phyloP scores from a whole-genome alignment of 1,140 invertebrate genomes.

The Zaprionus kolodkinae region DNA sequence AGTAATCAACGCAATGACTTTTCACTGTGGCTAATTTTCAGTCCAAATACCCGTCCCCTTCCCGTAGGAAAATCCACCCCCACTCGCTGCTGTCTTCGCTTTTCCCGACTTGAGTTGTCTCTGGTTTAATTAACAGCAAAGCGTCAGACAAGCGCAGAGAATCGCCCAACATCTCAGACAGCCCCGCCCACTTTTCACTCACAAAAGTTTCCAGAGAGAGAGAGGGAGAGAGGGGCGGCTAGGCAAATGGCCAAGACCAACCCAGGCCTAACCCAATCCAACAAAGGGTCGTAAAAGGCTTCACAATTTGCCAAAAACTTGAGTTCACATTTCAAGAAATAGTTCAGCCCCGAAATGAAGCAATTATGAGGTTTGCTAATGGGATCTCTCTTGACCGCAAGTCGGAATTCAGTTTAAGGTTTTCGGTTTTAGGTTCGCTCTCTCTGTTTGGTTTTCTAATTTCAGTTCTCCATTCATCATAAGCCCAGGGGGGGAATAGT shows the following conservation, averaged over 20 bases:
- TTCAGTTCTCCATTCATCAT: slow-evolving; percentile 67
- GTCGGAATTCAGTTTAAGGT: slow-evolving; percentile 29
- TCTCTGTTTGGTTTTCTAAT: slow-evolving; percentile 59
- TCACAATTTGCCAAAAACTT: slow-evolving; percentile 42
- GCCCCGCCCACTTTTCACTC: slow-evolving; percentile 23
- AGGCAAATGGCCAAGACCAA: slow-evolving; percentile 7
- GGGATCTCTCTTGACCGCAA: slow-evolving; percentile 68
- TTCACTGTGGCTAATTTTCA: slow-evolving; percentile 81
- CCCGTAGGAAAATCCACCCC: neutral
- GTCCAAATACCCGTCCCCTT: slow-evolving; percentile 7
- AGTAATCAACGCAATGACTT: slow-evolving; percentile 82
- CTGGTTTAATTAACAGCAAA: slow-evolving; percentile 77
- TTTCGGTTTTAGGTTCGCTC: neutral
- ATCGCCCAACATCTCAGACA: slow-evolving; percentile 32
- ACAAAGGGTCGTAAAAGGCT: slow-evolving; percentile 34
- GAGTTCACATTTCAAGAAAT: slow-evolving; percentile 57
- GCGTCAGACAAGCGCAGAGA: slow-evolving; percentile 68
- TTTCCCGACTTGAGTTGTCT: slow-evolving; percentile 75
- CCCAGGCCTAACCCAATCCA: too few relatives aligned
- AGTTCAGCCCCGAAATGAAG: slow-evolving; percentile 67
- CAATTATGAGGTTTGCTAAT: slow-evolving; percentile 83
- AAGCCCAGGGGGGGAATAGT: slow-evolving; percentile 19
- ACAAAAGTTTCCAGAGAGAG: slow-evolving; percentile 4
- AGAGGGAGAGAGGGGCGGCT: neutral
- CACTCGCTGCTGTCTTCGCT: slow-evolving; percentile 6